Base-by-base conservation (phyloP, 2,113 vertebrate genomes). In the Alaudala cheleensis region DNA sequence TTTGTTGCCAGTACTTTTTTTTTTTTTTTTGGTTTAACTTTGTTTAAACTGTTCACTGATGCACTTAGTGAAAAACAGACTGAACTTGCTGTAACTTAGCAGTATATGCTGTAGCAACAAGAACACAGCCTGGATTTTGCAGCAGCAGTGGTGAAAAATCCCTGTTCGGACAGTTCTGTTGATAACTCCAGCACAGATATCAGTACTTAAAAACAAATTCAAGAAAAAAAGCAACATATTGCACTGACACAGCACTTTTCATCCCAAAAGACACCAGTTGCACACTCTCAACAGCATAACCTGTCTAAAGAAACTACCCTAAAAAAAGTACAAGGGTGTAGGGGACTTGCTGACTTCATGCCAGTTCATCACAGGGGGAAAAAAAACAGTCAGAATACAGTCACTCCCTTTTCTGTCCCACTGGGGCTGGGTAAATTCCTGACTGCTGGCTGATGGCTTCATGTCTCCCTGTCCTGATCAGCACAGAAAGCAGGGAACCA, bases 31-130 rank as follows among this genome's bases (percentile, higher is more conserved):
- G 9, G 12, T 71, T 39, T 21, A 49, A 56, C 66, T 83, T 61
- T 82, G 76, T 96, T 94, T 96, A 95, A 97, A 91, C 65, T 81
- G 60, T 64, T 96, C 94, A 93, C 82, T 66, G 60, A 92, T 91
- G 88, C 91, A 91, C 73, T 95, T 96, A 94, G 85, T 94, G 84
- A 96, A 90, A 97, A 97, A 54, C 78, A 95, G 97, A 92, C 65
- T 91, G 74, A 39, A 53, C 66, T 65, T 47, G 91, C 91, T 86
- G 88, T 88, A 86, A 51, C 64, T 62, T 26, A 84, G 69, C 85
- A 91, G 40, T 65, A 42, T 17, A 44, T 65, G 88, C 83, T 84
- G 72, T 21, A 62, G 88, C 62, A 84, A 86, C 66, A 64, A 83
- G 65, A 84, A 50, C 64, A 76, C 19, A 24, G 53, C 2, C 45